Percentiles rank a stretch among this genome's conserved stretches.
Conservation (phyloP, 2,113 vertebrate species). For the Camarhynchus parvulus region DNA sequence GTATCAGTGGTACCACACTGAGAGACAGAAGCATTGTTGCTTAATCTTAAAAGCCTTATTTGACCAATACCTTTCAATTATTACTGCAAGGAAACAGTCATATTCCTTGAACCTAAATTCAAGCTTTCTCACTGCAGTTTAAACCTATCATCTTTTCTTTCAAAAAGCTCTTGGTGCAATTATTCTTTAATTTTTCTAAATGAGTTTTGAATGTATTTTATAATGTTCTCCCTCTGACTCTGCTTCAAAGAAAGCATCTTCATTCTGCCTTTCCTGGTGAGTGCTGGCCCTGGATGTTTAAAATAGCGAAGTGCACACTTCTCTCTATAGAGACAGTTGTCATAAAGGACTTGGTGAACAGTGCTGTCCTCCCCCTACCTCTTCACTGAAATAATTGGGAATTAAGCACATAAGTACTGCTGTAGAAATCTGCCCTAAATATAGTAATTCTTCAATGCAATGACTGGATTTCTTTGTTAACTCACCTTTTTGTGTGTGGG, state of each 20-base stretch:
- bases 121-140: background rate
- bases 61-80: background rate
- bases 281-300: background rate
- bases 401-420: background rate
- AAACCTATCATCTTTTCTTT: background rate
- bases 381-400: background rate
- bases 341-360: background rate
- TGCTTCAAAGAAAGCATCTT: background rate
- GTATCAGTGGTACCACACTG: background rate
- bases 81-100: background rate
- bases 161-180: background rate
- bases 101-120: background rate
- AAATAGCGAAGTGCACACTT: background rate
- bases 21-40: background rate
- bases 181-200: background rate
- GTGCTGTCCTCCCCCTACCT: accelerated
- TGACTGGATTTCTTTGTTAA: background rate
- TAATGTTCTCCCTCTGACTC: background rate
- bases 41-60: background rate
- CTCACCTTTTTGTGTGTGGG: background rate
- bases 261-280: background rate
- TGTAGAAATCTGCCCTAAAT: background rate
- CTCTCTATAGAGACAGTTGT: background rate
- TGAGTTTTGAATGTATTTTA: background rate
- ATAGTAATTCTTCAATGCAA: background rate